Percentiles rank a stretch among this genome's conserved stretches.
These are phyloP conservation scores for Sipha maydis DNA, from an alignment of 2,888 invertebrate genomes.

Conservation along the genomic window DNA sequence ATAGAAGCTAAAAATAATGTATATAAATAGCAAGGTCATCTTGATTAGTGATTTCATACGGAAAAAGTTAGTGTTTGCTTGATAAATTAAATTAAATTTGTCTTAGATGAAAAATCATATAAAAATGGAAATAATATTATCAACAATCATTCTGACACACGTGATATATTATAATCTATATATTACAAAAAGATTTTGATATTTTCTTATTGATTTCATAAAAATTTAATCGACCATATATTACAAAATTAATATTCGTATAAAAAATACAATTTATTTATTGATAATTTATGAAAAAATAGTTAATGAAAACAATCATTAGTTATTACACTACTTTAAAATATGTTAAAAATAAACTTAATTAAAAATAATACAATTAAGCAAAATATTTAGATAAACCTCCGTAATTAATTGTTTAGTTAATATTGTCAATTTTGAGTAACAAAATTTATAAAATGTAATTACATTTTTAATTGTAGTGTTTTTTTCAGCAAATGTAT, in stretches of 20 bases:
- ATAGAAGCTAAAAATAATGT: conserved; percentile 49
- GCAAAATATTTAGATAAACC: too few relatives aligned
- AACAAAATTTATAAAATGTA: too few relatives aligned
- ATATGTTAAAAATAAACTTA: too few relatives aligned
- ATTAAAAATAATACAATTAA: too few relatives aligned
- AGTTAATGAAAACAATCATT: too few relatives aligned
- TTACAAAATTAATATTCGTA: neutral
- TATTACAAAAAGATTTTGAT: neutral
- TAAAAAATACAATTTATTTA: neutral
- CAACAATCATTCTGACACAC: neutral
- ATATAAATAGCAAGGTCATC: conserved; percentile 49
- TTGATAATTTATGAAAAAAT: too few relatives aligned
- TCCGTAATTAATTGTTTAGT: too few relatives aligned
- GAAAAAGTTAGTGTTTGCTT: conserved; percentile 45
- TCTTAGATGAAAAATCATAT: neutral
- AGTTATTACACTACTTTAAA: too few relatives aligned
- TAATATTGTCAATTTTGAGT: too few relatives aligned
- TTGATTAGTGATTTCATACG: conserved; percentile 56
- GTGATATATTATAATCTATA: neutral
- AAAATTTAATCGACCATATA: neutral
- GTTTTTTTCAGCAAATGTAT: too few relatives aligned
- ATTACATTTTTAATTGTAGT: too few relatives aligned
- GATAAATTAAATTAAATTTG: conserved; percentile 37
- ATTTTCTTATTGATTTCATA: neutral
- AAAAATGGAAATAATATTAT: neutral